Percentiles rank a stretch among this genome's conserved stretches.
Evolutionary conservation across 2,797 vertebrate species (phyloP).

Genomic region (Gobionotothen gibberifrons): DNA sequence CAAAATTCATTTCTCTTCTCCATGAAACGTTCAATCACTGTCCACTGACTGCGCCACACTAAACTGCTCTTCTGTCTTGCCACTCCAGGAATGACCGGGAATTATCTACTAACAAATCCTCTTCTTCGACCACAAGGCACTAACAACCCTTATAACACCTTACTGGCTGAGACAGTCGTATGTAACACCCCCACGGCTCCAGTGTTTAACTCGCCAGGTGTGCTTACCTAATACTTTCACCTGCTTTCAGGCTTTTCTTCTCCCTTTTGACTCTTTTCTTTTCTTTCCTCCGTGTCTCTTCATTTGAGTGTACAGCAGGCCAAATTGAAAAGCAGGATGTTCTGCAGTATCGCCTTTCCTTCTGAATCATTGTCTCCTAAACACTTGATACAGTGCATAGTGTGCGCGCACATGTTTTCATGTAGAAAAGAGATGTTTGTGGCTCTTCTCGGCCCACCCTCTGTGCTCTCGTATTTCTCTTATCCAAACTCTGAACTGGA

Average conservation of each 20-base stretch:
- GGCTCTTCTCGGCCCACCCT: slow-evolving; percentile 51
- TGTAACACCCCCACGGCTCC: slow-evolving; percentile 99
- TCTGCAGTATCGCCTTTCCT: slow-evolving; percentile 68
- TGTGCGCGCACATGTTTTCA: slow-evolving; percentile 33
- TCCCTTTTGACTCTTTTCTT: slow-evolving; percentile 30
- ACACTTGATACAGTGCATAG: slow-evolving; percentile 39
- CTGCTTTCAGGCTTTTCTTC: slow-evolving; percentile 50
- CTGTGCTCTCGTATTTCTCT: slow-evolving; percentile 60
- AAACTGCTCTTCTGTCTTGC: slow-evolving; percentile 84
- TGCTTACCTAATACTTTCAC: slow-evolving; percentile 86
- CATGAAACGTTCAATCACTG: slow-evolving; percentile 49
- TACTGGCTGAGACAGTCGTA: slow-evolving; percentile 99
- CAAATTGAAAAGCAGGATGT: slow-evolving; percentile 61
- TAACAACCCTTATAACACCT: slow-evolving; percentile 99
- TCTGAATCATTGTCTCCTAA: slow-evolving; percentile 68
- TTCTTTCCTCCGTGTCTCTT: slow-evolving; percentile 48
- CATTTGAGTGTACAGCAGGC: slow-evolving; percentile 49
- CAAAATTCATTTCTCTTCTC: slow-evolving; percentile 39
- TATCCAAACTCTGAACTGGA: slow-evolving; percentile 62
- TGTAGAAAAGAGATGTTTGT: slow-evolving; percentile 46
- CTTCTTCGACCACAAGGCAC: slow-evolving; percentile 99
- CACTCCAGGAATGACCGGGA: slow-evolving; percentile 99
- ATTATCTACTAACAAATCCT: slow-evolving; percentile 99
- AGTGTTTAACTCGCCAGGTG: slow-evolving; percentile 99
- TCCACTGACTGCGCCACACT: slow-evolving; percentile 43